Evolutionary conservation across 2,113 vertebrate genomes (phyloP).

Genomic region (Paramisgurnus dabryanus): DNA sequence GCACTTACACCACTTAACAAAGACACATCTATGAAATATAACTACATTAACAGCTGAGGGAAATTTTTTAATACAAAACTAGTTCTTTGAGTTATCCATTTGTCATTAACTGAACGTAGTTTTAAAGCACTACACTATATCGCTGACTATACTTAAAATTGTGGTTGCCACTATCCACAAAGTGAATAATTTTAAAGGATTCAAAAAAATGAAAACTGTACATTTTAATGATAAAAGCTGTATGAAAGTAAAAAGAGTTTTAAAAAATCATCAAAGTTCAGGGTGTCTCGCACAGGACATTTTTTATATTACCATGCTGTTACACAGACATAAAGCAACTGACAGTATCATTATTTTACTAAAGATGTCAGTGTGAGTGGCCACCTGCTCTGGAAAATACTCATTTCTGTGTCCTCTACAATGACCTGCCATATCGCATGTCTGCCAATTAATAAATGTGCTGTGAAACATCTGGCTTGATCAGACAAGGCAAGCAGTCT

Average conservation of each 20-base stretch:
- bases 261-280: neutral
- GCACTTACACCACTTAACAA: neutral
- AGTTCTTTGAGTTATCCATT: too few species aligned
- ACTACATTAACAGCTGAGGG: too few species aligned
- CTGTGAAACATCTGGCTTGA: slow-evolving; percentile 6
- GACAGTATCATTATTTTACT: slow-evolving; percentile 65
- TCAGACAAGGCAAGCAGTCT: neutral
- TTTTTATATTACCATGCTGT: slow-evolving; percentile 55
- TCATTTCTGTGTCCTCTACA: slow-evolving; percentile 67
- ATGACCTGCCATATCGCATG: slow-evolving; percentile 54
- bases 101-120: neutral
- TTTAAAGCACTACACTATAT: neutral
- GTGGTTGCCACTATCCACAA: too few species aligned
- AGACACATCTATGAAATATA: neutral
- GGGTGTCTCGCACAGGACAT: slow-evolving; percentile 17
- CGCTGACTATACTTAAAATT: too few species aligned
- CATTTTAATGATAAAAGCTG: neutral
- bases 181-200: too few species aligned
- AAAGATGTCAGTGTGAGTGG: slow-evolving; percentile 68
- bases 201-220: too few species aligned
- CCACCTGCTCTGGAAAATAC: slow-evolving; percentile 70
- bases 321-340: slow-evolving; percentile 46
- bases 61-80: too few species aligned
- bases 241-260: neutral
- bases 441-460: slow-evolving; percentile 38